Evolutionary conservation across 1,140 invertebrate genomes (phyloP).

Genomic region (Dinoponera quadriceps): DNA sequence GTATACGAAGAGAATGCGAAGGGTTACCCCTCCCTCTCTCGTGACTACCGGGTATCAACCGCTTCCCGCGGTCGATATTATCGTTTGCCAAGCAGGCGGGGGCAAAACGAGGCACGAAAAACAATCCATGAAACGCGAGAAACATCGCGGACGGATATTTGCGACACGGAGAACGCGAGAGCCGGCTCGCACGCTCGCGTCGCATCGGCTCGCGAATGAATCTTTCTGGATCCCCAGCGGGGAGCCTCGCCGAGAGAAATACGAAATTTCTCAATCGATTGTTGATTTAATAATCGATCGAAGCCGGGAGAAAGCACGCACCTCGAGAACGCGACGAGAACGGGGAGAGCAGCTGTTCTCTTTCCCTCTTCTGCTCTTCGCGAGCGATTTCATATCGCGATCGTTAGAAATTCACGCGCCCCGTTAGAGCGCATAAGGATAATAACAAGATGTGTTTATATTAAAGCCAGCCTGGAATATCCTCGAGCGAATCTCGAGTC

Average conservation of each 20-base stretch:
- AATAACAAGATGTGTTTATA: slow-evolving; percentile 67
- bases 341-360: slow-evolving; percentile 4
- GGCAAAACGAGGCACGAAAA: slow-evolving; percentile 57
- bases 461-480: slow-evolving; percentile 62
- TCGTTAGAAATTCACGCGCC: slow-evolving; percentile 4
- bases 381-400: slow-evolving; percentile 14
- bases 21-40: slow-evolving; percentile 19
- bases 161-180: slow-evolving; percentile 38
- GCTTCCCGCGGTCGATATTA: slow-evolving; percentile 70
- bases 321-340: slow-evolving; percentile 12
- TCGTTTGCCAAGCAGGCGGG: slow-evolving; percentile 60
- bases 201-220: slow-evolving; percentile 43
- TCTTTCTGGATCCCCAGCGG: slow-evolving; percentile 59
- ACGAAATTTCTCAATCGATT: too few relatives aligned
- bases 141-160: slow-evolving; percentile 64
- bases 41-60: slow-evolving; percentile 60
- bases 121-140: slow-evolving; percentile 63
- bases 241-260: slow-evolving; percentile 17
- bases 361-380: background rate
- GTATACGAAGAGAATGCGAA: slow-evolving; percentile 60
- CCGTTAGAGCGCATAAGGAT: slow-evolving; percentile 53
- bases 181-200: too few relatives aligned
- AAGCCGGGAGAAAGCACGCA: too few relatives aligned
- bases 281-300: too few relatives aligned
- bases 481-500: slow-evolving; percentile 65